Conservation (phyloP, 2,888 invertebrate genomes). For the Drymonia ruficornis region DNA sequence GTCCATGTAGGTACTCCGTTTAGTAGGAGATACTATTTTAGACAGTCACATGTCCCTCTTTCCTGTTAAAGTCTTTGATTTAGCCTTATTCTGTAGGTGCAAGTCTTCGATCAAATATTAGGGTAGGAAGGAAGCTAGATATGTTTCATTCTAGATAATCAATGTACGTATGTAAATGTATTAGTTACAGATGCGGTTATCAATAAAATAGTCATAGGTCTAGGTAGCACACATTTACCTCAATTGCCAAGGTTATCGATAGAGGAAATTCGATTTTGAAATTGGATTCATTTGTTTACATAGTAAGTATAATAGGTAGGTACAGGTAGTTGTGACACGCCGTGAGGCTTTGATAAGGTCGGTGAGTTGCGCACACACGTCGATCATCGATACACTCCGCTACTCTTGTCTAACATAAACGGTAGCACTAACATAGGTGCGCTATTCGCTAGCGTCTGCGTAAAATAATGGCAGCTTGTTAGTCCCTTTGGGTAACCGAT, state of each 20-base stretch:
- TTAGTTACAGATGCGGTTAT: neutral
- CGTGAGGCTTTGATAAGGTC: slow-evolving; percentile 35
- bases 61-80: too few species aligned
- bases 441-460: too few species aligned
- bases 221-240: slow-evolving; percentile 36
- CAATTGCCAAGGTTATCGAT: slow-evolving; percentile 44
- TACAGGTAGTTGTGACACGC: slow-evolving; percentile 1
- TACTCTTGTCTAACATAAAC: neutral
- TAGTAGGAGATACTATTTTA: too few species aligned
- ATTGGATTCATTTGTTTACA: slow-evolving; percentile 27
- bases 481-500: too few species aligned
- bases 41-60: too few species aligned
- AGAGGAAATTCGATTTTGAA: slow-evolving; percentile 58
- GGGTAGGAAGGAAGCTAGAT: too few species aligned
- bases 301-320: slow-evolving; percentile 19
- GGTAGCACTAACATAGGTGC: too few species aligned
- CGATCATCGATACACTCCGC: slow-evolving; percentile 49
- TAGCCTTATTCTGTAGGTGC: too few species aligned
- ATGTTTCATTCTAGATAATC: too few species aligned
- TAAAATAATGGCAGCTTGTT: too few species aligned
- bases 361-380: slow-evolving; percentile 35
- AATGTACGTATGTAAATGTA: neutral
- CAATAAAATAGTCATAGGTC: neutral
- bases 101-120: too few species aligned
- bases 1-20: too few species aligned